phyloP scores from a whole-genome alignment of 1,140 invertebrate species.

The Amyelois transitella region DNA sequence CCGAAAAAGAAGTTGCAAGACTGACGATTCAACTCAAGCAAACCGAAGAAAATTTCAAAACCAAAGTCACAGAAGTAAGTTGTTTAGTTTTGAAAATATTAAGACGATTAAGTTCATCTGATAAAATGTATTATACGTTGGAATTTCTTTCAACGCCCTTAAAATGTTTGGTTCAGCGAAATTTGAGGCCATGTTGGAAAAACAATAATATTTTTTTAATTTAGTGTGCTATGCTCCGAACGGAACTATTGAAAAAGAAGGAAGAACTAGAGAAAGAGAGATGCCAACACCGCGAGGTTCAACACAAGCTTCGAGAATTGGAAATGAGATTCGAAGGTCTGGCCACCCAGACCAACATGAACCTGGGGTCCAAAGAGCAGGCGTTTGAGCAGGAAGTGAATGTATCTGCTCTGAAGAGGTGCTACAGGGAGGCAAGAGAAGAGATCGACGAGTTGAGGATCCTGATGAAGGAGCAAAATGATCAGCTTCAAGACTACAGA shows the following conservation, averaged over 20 bases:
- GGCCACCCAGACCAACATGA: conserved; percentile 53
- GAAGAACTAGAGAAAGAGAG: conserved; percentile 60
- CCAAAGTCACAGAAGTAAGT: conserved; percentile 57
- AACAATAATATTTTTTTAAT: conserved; percentile 5
- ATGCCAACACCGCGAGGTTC: conserved; percentile 53
- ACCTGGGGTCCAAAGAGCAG: conserved; percentile 76
- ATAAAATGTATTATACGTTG: no score
- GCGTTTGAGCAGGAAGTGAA: conserved; percentile 80
- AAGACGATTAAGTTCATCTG: no score
- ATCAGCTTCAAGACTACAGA: conserved; percentile 83
- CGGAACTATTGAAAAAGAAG: conserved; percentile 51
- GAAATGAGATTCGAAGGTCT: conserved; percentile 65
- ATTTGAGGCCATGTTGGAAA: no score
- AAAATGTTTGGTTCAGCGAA: no score
- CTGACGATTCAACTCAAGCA: conserved; percentile 50
- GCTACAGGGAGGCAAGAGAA: conserved; percentile 79
- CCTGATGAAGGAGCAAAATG: conserved; percentile 81
- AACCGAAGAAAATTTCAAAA: conserved; percentile 61
- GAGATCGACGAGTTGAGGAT: conserved; percentile 80
- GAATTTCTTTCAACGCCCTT: no score
- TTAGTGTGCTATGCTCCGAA: conserved; percentile 58
- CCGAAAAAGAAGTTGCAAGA: conserved; percentile 54
- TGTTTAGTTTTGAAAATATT: conserved; percentile 1
- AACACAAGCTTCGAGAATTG: conserved; percentile 51
- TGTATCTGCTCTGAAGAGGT: conserved; percentile 76